Conservation (phyloP, 2,888 invertebrate species). For the Achlya flavicornis region DNA sequence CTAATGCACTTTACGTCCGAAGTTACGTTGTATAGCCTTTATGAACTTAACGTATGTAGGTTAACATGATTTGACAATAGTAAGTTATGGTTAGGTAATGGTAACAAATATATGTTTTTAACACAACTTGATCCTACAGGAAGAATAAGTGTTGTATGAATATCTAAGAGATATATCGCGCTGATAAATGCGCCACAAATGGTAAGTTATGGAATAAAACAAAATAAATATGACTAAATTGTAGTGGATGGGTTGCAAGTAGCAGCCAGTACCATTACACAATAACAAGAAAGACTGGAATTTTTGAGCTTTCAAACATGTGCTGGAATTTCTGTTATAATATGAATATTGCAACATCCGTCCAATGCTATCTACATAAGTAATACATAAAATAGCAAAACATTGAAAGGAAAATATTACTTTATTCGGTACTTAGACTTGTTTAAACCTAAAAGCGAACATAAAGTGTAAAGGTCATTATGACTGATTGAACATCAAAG, state of each 20-base stretch:
- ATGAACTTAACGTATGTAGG: not conserved
- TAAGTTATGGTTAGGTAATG: no score
- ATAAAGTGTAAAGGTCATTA: not conserved
- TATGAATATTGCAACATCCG: not conserved
- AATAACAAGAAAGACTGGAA: slow-evolving; percentile 3
- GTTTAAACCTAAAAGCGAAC: not conserved
- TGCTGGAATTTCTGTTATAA: not conserved
- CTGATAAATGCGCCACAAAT: not conserved
- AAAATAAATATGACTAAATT: not conserved
- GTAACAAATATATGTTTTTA: no score
- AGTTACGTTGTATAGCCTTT: not conserved
- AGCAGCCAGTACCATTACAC: not conserved
- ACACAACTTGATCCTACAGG: no score
- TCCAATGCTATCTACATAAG: no score
- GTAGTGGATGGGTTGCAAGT: not conserved
- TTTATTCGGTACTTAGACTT: not conserved
- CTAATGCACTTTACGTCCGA: not conserved
- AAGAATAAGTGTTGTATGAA: not conserved
- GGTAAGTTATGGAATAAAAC: not conserved
- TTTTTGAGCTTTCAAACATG: not conserved
- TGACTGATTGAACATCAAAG: slow-evolving; percentile 8
- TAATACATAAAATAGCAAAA: not conserved
- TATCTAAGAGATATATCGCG: not conserved
- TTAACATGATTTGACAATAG: not conserved
- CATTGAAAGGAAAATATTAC: not conserved